Evolutionary conservation across 2,888 invertebrate genomes (phyloP), one percentile per base, ranked within the genome.

Genomic region (Cantharis nigra): DNA sequence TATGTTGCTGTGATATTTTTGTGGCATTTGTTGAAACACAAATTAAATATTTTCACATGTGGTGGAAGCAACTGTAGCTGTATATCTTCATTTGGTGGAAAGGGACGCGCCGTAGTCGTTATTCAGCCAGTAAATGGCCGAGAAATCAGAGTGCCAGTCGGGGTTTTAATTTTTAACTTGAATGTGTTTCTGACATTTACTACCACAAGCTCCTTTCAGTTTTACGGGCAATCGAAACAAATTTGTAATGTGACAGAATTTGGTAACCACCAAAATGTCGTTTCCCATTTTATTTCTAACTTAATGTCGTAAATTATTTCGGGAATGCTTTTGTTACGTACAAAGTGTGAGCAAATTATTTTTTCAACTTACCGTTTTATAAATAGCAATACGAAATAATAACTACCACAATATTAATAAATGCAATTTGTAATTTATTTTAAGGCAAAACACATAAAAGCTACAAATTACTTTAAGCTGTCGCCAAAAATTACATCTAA

Each of bases 81-180:
- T 87, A 86, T 86, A 85, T 87, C 86, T 87, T 86, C 86, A 87
- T 87, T 87, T 86, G 82, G 84, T 81, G 81, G 81, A 83, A 83
- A 82, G 83, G 83, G 84, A 82, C 82, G 82, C 81, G 83, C 81
- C 82, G 83, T 74, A 81, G 85, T 82, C 86, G 86, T 87, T 86
- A 86, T 84, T 87, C 87, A 87, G 84, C 82, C 85, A 82, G 86
- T 83, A 87, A 87, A 87, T 87, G 87, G 86, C 84, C 87, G 87
- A 87, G 87, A 87, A 87, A 87, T 87, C 87, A 87, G 85, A 86
- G 85, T 84, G 83, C 85, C 84, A 83, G 85, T 81, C 81, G 82
- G 85, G 86, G 86, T 86, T 87, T 87, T 87, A 87, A 87, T 87
- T 87, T 87, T 87, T 87, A 87, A 87, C 87, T 85, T 83, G 86